Percentiles rank a stretch among this genome's conserved stretches.
These are phyloP conservation scores for Ctenicera cuprea DNA, from an alignment of 2,888 invertebrate species.

Conservation along the genomic window DNA sequence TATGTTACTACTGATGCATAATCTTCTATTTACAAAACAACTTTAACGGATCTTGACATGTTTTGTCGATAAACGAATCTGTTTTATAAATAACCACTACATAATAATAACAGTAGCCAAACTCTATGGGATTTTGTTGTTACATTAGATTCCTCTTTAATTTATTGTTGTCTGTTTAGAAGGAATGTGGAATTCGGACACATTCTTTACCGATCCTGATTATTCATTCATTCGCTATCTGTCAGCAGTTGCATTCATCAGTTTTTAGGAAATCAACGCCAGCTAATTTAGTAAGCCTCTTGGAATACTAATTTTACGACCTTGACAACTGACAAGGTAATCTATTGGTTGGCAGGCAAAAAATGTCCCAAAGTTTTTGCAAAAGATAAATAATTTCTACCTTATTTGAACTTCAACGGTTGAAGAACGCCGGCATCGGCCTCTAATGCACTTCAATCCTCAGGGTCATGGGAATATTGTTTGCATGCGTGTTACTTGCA, in stretches of 20 bases:
- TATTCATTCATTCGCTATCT: too few relatives aligned
- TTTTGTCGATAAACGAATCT: not conserved
- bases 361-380: not conserved
- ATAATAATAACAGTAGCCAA: slow-evolving; percentile 1
- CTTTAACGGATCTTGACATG: not conserved
- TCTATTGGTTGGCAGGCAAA: not conserved
- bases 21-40: slow-evolving; percentile 13
- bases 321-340: slow-evolving; percentile 9
- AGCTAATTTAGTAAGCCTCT: not conserved
- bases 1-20: slow-evolving; percentile 11
- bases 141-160: not conserved
- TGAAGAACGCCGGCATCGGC: not conserved
- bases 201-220: too few relatives aligned
- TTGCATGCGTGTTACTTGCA: slow-evolving; percentile 54
- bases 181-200: not conserved
- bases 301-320: slow-evolving; percentile 14
- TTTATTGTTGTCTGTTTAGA: not conserved
- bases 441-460: slow-evolving; percentile 10
- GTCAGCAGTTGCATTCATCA: not conserved
- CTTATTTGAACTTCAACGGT: too few relatives aligned
- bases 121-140: not conserved
- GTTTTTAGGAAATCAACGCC: not conserved
- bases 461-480: slow-evolving; percentile 64
- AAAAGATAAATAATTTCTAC: not conserved
- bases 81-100: not conserved